phyloP scores from a whole-genome alignment of 1,140 invertebrate genomes.

The Leptopilina boulardi region DNA sequence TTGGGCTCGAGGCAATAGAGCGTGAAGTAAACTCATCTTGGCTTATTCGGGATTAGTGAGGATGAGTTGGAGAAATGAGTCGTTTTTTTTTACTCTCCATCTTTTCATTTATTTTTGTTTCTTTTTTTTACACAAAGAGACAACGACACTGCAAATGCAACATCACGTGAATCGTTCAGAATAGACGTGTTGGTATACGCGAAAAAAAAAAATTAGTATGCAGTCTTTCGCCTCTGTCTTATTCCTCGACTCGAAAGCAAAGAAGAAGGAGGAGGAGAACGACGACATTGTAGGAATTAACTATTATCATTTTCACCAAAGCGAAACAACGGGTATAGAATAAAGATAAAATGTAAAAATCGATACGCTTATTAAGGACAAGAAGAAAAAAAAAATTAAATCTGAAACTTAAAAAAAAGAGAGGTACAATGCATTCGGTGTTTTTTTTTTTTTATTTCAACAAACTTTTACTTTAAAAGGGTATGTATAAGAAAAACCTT shows the following conservation, averaged over 20 bases:
- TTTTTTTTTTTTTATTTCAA: background rate
- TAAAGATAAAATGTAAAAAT: background rate
- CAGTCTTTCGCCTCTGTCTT: slow-evolving; percentile 3
- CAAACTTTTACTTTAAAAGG: background rate
- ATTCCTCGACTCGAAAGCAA: background rate
- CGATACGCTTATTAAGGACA: slow-evolving; percentile 4
- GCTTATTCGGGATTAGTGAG: slow-evolving; percentile 18
- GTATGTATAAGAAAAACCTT: background rate
- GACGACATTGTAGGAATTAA: no score
- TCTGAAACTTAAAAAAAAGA: background rate
- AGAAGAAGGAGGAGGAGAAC: background rate
- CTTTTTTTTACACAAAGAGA: background rate
- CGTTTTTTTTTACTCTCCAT: background rate
- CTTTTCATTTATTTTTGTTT: background rate
- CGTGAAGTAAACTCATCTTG: slow-evolving; percentile 25
- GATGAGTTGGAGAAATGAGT: slow-evolving; percentile 7
- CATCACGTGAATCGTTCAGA: slow-evolving; percentile 5
- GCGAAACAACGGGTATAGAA: slow-evolving; percentile 15
- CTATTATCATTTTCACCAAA: slow-evolving; percentile 33
- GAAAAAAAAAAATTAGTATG: slow-evolving; percentile 8
- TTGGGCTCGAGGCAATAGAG: slow-evolving; percentile 29
- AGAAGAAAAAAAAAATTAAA: no score
- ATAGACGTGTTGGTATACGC: background rate
- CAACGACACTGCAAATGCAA: slow-evolving; percentile 4
- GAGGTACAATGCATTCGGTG: background rate